These are phyloP conservation scores for Cladorhizidae sp. DNA, from an alignment of 37 sponge, comb jelly and placozoan genomes.

Conservation along the genomic window DNA sequence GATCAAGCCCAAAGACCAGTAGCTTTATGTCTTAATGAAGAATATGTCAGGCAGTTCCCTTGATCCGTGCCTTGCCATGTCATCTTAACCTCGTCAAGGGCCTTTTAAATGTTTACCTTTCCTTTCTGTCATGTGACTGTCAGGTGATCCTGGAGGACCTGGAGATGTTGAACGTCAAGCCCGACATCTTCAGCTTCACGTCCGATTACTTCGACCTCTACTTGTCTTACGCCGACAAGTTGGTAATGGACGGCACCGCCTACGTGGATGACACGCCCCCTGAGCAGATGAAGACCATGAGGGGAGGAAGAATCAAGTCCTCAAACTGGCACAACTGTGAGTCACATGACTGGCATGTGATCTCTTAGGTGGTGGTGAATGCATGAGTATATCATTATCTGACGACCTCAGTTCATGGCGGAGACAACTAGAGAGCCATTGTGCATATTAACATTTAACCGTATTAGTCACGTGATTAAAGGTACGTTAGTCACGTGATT, in stretches of 20 bases:
- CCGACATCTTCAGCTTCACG: slow-evolving; percentile 89
- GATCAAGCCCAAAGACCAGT: too few relatives aligned
- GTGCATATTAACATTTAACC: too few relatives aligned
- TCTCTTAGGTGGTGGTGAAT: too few relatives aligned
- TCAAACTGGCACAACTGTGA: slow-evolving; percentile 75
- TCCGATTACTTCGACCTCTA: slow-evolving; percentile 88
- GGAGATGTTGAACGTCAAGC: slow-evolving; percentile 80
- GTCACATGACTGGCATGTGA: background rate
- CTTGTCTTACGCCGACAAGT: slow-evolving; percentile 62
- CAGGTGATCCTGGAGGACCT: slow-evolving; percentile 96
- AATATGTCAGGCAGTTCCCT: too few relatives aligned
- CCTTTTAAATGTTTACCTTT: background rate
- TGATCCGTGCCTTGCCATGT: background rate
- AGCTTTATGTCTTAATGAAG: too few relatives aligned
- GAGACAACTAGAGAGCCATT: too few relatives aligned
- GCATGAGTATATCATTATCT: too few relatives aligned
- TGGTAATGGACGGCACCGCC: slow-evolving; percentile 77
- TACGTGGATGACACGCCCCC: slow-evolving; percentile 90
- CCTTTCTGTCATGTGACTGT: background rate
- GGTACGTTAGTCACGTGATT: too few relatives aligned
- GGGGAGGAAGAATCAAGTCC: slow-evolving; percentile 79
- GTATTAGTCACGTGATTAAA: too few relatives aligned
- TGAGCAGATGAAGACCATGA: slow-evolving; percentile 85
- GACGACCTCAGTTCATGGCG: too few relatives aligned
- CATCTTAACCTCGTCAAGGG: background rate